phyloP scores from a whole-genome alignment of 2,888 invertebrate species.

The Antitype chi region DNA sequence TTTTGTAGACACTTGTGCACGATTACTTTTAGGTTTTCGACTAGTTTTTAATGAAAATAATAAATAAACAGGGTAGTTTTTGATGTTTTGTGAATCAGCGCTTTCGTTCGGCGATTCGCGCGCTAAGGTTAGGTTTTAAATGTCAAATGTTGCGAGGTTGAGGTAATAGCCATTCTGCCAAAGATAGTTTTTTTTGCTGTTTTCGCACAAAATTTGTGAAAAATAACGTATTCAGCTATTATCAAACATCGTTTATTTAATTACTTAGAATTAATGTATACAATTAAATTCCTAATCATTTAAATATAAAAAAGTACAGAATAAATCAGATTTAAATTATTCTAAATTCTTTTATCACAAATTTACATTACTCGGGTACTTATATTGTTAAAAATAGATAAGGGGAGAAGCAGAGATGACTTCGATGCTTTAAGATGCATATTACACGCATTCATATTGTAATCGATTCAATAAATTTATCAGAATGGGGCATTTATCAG shows the following conservation, averaged over 20 bases:
- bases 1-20: constrained; percentile 39
- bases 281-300: neutral
- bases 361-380: constrained; percentile 55
- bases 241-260: neutral
- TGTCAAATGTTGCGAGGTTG: constrained; percentile 60
- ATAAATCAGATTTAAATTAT: constrained; percentile 32
- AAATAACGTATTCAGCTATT: no score
- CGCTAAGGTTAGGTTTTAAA: constrained; percentile 67
- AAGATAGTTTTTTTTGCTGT: neutral
- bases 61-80: constrained; percentile 42
- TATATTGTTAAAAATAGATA: constrained; percentile 35
- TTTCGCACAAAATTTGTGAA: neutral
- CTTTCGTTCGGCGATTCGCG: constrained; percentile 65
- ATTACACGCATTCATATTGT: constrained; percentile 60
- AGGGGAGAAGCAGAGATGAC: constrained; percentile 10
- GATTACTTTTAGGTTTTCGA: constrained; percentile 14
- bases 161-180: constrained; percentile 55
- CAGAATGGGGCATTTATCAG: constrained; percentile 23
- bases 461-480: constrained; percentile 63
- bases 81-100: constrained; percentile 34
- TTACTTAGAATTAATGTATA: neutral
- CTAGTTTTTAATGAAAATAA: constrained; percentile 27
- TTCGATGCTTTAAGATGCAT: constrained; percentile 57
- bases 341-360: constrained; percentile 6
- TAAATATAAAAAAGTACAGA: neutral